Conservation (phyloP, 1,140 invertebrate genomes). For the Onthophagus taurus region DNA sequence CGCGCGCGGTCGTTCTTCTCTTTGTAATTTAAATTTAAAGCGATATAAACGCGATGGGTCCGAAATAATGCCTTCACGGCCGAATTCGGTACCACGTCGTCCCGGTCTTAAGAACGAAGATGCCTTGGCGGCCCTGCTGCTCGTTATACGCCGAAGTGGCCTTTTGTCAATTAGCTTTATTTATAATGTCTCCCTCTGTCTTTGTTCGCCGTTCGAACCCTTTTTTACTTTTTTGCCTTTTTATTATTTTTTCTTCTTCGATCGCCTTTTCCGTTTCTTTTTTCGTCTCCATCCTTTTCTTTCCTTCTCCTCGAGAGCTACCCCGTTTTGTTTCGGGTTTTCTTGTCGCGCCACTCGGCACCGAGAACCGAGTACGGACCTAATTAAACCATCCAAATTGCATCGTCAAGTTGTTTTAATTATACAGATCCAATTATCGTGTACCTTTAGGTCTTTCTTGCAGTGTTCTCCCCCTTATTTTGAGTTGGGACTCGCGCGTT, state of each 20-base stretch:
- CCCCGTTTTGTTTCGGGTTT: not conserved
- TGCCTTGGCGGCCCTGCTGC: not conserved
- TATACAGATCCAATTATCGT: conserved; percentile 18
- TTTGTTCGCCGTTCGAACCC: conserved; percentile 8
- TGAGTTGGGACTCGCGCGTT: not conserved
- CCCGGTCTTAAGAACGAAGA: not conserved
- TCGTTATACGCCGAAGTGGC: conserved; percentile 12
- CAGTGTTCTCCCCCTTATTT: not conserved
- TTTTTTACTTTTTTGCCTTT: too few species aligned
- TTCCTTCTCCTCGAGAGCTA: not conserved
- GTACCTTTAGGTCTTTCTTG: conserved; percentile 7
- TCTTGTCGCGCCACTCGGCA: not conserved
- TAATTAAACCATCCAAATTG: conserved; percentile 22
- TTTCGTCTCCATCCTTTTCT: not conserved
- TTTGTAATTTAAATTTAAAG: conserved; percentile 21
- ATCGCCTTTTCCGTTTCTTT: not conserved
- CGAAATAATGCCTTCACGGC: conserved; percentile 4
- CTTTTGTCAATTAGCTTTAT: conserved; percentile 19
- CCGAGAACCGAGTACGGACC: not conserved
- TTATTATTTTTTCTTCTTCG: too few species aligned
- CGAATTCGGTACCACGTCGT: not conserved
- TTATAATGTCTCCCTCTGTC: conserved; percentile 13
- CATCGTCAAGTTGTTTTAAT: conserved; percentile 16
- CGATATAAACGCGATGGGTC: conserved; percentile 10
- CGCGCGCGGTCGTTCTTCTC: conserved; percentile 13